A percentile compares a stretch with the other conserved stretches of the same genome.
Evolutionary conservation across 2,888 invertebrate species (phyloP).

Genomic region (Orthosia gracilis): DNA sequence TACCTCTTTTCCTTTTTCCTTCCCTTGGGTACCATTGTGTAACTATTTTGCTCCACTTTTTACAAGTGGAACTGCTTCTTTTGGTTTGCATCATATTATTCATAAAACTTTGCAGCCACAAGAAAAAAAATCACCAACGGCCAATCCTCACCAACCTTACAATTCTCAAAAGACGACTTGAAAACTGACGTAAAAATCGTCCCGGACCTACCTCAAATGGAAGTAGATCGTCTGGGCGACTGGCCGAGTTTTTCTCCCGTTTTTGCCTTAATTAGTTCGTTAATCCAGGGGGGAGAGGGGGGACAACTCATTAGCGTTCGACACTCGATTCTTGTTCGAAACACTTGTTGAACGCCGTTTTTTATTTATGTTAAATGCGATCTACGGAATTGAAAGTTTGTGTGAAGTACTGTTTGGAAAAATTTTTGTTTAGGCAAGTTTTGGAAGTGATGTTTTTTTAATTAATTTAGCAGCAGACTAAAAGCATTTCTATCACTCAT

Average conservation of each 20-base stretch:
- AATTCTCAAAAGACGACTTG: conserved; percentile 80
- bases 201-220: conserved; percentile 88
- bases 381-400: conserved; percentile 46
- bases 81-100: too few species aligned
- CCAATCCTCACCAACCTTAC: conserved; percentile 72
- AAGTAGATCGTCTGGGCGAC: conserved; percentile 78
- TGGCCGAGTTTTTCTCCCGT: conserved; percentile 78
- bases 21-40: too few species aligned
- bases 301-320: conserved; percentile 68
- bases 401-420: conserved; percentile 28
- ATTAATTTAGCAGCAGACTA: neutral
- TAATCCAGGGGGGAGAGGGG: conserved; percentile 75
- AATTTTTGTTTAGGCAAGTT: conserved; percentile 17
- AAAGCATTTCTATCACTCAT: neutral
- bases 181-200: conserved; percentile 90
- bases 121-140: conserved; percentile 9
- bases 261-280: conserved; percentile 87
- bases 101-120: neutral
- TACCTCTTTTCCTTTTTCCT: too few species aligned
- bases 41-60: too few species aligned
- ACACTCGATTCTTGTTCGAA: conserved; percentile 65
- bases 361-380: conserved; percentile 61
- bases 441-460: neutral
- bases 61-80: too few species aligned
- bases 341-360: conserved; percentile 68